Percentiles rank a stretch among this genome's conserved stretches.
These are phyloP conservation scores for Monochamus saltuarius DNA, from an alignment of 1,140 invertebrate genomes.

Conservation along the genomic window DNA sequence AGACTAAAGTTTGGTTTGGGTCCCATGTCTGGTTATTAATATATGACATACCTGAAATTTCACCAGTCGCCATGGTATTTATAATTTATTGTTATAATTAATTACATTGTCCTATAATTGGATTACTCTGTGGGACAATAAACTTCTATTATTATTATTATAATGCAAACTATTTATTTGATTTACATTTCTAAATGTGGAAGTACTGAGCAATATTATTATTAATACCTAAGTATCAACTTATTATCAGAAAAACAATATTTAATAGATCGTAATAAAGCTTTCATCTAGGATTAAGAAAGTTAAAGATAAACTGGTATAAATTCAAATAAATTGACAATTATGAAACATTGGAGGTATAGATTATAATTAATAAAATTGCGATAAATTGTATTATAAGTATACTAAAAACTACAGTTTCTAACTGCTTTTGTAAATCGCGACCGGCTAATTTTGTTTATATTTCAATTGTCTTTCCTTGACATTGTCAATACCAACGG, in stretches of 20 bases:
- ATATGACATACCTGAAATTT: too few relatives aligned
- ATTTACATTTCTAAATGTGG: not conserved
- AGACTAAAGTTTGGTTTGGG: too few relatives aligned
- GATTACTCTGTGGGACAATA: too few relatives aligned
- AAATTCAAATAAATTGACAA: slow-evolving; percentile 11
- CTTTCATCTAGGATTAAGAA: not conserved
- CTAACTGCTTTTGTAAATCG: not conserved
- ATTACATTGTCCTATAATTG: too few relatives aligned
- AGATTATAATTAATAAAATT: slow-evolving; percentile 1
- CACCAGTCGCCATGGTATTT: too few relatives aligned
- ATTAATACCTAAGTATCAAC: too few relatives aligned
- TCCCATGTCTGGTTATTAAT: too few relatives aligned
- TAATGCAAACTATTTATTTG: slow-evolving; percentile 10
- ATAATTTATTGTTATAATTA: too few relatives aligned
- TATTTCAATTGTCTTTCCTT: slow-evolving; percentile 30
- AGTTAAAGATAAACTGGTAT: not conserved
- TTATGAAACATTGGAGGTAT: slow-evolving; percentile 3
- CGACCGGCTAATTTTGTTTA: not conserved
- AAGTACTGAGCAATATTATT: not conserved
- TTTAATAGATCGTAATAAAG: too few relatives aligned
- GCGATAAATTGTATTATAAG: not conserved
- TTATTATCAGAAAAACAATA: too few relatives aligned
- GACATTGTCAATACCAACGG: slow-evolving; percentile 34
- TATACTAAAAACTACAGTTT: not conserved
- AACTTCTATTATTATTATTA: too few relatives aligned